Evolutionary conservation across 2,113 vertebrate genomes (phyloP).

Genomic region (Raphicerus campestris): DNA sequence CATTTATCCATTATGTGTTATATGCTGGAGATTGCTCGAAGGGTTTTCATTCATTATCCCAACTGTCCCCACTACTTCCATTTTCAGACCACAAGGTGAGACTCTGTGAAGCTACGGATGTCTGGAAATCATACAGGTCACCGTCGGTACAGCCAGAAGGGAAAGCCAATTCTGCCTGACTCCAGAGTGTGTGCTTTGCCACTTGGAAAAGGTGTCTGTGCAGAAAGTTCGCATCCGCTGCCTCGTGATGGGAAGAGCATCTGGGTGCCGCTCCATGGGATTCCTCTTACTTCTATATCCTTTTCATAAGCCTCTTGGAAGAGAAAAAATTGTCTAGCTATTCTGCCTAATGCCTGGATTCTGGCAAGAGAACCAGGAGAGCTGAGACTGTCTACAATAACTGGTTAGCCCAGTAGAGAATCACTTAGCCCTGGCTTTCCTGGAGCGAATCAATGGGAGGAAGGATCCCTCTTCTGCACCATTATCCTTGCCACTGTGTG

Average conservation of each 20-base stretch:
- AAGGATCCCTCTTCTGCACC: fast-evolving
- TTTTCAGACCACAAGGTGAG: background rate
- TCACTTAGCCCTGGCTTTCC: too few relatives aligned
- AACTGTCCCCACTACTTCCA: background rate
- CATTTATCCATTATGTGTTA: fast-evolving
- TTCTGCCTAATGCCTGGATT: background rate
- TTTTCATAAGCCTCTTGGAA: background rate
- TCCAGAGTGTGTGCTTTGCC: too few relatives aligned
- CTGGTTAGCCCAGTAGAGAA: background rate
- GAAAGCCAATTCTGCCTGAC: fast-evolving
- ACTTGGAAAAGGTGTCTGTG: background rate
- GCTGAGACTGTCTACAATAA: fast-evolving
- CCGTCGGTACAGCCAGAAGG: fast-evolving
- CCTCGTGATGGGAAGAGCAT: fast-evolving
- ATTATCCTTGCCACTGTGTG: fast-evolving
- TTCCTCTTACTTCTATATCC: background rate
- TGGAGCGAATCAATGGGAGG: background rate
- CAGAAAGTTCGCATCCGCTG: background rate
- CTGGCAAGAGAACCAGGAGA: background rate
- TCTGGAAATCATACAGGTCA: background rate
- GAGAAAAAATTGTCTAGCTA: background rate
- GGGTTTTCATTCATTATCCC: background rate
- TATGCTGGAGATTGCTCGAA: fast-evolving
- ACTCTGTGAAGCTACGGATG: background rate
- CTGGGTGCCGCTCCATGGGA: background rate